Conservation (phyloP, 2,113 vertebrate species). For the Limnothrissa miodon region DNA sequence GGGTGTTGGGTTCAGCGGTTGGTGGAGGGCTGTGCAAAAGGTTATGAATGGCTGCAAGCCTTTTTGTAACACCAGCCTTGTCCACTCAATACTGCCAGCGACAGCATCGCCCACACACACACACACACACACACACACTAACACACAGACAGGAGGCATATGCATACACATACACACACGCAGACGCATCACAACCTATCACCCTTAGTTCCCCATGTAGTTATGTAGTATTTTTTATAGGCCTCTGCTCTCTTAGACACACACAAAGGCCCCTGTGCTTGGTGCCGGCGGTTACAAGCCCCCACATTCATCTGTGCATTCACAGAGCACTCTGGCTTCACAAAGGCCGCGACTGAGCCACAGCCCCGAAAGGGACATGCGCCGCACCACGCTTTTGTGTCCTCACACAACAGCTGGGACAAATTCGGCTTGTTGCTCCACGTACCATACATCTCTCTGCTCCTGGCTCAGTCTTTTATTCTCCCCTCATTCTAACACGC, state of each 20-base stretch:
- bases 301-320: constrained; percentile 47
- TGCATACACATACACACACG: neutral
- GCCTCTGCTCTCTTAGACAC: constrained; percentile 9
- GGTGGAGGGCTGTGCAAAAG: constrained; percentile 2
- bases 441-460: constrained; percentile 23
- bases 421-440: constrained; percentile 33
- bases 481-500: neutral
- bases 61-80: neutral
- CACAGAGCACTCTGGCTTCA: constrained; percentile 46
- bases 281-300: constrained; percentile 41
- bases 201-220: constrained; percentile 46
- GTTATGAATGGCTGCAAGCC: constrained; percentile 48
- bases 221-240: constrained; percentile 20
- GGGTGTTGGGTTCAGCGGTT: constrained; percentile 52
- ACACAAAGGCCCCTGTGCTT: constrained; percentile 36
- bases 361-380: constrained; percentile 47
- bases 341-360: constrained; percentile 43
- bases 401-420: constrained; percentile 46
- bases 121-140: constrained; percentile 40
- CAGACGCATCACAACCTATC: neutral
- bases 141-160: too few species aligned
- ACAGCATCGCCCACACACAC: constrained; percentile 28
- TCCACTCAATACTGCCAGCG: neutral
- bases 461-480: neutral
- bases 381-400: constrained; percentile 49